phyloP scores from a whole-genome alignment of 2,797 vertebrate species.

The Tachyglossus aculeatus region DNA sequence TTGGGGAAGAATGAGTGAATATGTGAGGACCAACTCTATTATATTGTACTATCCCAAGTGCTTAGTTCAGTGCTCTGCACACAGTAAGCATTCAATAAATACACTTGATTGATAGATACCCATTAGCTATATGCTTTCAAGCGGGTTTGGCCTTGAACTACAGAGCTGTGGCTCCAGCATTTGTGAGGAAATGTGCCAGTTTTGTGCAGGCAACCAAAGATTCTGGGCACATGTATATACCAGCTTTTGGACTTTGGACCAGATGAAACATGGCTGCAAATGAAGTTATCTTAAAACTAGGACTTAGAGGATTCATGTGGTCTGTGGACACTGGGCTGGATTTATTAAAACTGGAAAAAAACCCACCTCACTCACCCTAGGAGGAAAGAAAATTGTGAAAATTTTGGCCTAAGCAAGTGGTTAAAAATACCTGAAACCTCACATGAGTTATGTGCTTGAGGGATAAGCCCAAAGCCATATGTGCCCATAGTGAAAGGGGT shows the following conservation, averaged over 20 bases:
- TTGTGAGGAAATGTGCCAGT: not conserved
- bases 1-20: not conserved
- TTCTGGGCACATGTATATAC: no score
- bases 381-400: slow-evolving; percentile 33
- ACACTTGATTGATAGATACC: no score
- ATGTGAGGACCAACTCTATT: no score
- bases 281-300: not conserved
- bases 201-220: not conserved
- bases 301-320: not conserved
- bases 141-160: not conserved
- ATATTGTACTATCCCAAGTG: no score
- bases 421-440: not conserved
- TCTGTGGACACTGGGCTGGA: not conserved
- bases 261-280: not conserved
- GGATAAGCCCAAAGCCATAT: not conserved
- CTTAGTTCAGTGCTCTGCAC: no score
- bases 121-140: no score
- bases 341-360: slow-evolving; percentile 21
- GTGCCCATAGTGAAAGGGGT: not conserved
- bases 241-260: no score
- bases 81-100: no score
- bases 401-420: slow-evolving; percentile 32
- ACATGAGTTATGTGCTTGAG: slow-evolving; percentile 19
- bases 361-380: not conserved
- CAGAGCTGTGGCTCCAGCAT: not conserved